A percentile compares a stretch with the other conserved stretches of the same genome.
Evolutionary conservation across 2,113 vertebrate genomes (phyloP).

Genomic region (Scopus umbretta): DNA sequence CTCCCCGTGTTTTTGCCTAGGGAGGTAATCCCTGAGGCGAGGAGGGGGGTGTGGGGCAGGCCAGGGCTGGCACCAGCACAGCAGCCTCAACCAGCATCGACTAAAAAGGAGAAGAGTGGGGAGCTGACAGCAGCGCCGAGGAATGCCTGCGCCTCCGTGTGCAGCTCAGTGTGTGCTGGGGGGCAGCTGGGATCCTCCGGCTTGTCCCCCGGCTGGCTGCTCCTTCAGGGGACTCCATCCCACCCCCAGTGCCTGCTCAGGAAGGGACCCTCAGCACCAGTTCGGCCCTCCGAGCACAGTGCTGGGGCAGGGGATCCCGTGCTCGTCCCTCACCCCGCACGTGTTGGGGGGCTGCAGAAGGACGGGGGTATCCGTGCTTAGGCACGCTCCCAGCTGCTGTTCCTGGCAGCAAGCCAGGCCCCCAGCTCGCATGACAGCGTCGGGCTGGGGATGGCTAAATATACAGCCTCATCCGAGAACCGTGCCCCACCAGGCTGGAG

Average conservation of each 20-base stretch:
- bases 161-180: background rate
- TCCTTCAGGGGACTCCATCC: rapidly evolving
- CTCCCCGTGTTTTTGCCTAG: background rate
- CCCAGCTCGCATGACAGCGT: background rate
- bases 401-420: background rate
- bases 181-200: background rate
- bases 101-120: constrained; percentile 62
- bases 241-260: background rate
- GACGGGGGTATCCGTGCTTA: background rate
- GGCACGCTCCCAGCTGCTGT: background rate
- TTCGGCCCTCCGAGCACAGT: rapidly evolving
- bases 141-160: background rate
- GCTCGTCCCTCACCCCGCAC: background rate
- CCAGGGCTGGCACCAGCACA: background rate
- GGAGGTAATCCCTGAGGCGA: background rate
- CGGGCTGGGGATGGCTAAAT: background rate
- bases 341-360: background rate
- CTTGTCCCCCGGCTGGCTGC: background rate
- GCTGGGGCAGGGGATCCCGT: background rate
- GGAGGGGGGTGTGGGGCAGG: background rate
- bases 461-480: background rate
- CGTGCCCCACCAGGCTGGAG: rapidly evolving
- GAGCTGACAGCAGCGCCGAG: constrained; percentile 38
- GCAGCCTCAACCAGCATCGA: background rate
- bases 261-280: background rate